Conservation (phyloP, 2,113 vertebrate species). For the Dicentrarchus labrax region DNA sequence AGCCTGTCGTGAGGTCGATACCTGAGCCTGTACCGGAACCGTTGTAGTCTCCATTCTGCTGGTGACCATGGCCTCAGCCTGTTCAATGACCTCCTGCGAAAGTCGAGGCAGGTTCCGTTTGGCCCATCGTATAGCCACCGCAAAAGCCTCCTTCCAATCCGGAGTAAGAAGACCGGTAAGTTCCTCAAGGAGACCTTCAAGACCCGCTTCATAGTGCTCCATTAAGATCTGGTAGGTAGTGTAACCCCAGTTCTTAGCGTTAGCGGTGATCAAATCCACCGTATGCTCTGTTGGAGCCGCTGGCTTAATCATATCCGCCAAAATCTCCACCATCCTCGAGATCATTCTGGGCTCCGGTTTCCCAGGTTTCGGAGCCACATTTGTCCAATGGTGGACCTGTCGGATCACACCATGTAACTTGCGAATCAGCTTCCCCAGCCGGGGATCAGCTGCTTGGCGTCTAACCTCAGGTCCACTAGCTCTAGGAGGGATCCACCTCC, state of each 20-base stretch:
- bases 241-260: background rate
- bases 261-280: fast-evolving
- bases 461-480: background rate
- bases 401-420: background rate
- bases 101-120: background rate
- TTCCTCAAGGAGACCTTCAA: background rate
- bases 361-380: background rate
- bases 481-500: background rate
- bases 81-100: background rate
- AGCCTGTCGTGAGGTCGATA: background rate
- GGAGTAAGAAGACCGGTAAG: fast-evolving
- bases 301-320: background rate
- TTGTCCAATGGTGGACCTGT: background rate
- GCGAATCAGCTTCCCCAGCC: background rate
- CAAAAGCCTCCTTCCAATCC: background rate
- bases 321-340: background rate
- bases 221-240: background rate
- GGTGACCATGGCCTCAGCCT: background rate
- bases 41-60: background rate
- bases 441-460: background rate
- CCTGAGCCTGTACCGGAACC: too few relatives aligned
- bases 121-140: background rate
- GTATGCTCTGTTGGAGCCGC: background rate
- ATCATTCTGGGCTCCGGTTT: background rate
- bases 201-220: background rate